Base-by-base conservation (phyloP, 2,888 invertebrate genomes). In the Amblyjoppa proteus region DNA sequence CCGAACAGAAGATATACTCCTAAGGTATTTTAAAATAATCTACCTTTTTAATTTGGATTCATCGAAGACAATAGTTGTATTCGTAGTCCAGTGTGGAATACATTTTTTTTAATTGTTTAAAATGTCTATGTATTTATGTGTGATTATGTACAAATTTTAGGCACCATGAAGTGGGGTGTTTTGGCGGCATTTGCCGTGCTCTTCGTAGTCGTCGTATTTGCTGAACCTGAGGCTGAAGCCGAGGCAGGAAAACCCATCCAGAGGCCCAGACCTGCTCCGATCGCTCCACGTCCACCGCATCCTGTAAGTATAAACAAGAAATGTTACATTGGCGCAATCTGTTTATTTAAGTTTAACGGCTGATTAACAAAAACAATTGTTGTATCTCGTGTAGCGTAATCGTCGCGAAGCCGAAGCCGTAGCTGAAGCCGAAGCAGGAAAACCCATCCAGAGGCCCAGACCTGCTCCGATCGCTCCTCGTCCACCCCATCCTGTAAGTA, bases 371-470 rank as follows among this genome's bases (percentile, higher is more conserved):
- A 58, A 51, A 58, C 9, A 41, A 34, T 3, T 66, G 38, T 34
- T 70, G 34, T 31, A 56, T 13, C 16, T 13, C 58, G 5, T 66
- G 53, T 70, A 87, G 88, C 88, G 88, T 34, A 20, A 70, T 56
- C 87, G 83, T 5, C 87, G 87, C 34, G 83, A 87, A 64, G 77
- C 85, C 1, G 79, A 75, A 11, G 51, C 77, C 1, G 81, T 77
- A 61, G 75, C 83, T 0, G 11, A 58, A 25, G 25, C 25, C 0
- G 38, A 38, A 38, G 38, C 28, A 9, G 45, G 70, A 13, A 79
- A 87, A 68, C 53, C 81, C 1, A 79, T 20, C 13, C 28, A 74
- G 28, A 76, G 53, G 1, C 71, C 31, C 3, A 45, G 76, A 71
- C 81, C 81, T 9, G 81, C 75, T 25, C 84, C 28, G 25, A 20